Conservation (phyloP, 2,113 vertebrate genomes). For the Porphyrio hochstetteri region DNA sequence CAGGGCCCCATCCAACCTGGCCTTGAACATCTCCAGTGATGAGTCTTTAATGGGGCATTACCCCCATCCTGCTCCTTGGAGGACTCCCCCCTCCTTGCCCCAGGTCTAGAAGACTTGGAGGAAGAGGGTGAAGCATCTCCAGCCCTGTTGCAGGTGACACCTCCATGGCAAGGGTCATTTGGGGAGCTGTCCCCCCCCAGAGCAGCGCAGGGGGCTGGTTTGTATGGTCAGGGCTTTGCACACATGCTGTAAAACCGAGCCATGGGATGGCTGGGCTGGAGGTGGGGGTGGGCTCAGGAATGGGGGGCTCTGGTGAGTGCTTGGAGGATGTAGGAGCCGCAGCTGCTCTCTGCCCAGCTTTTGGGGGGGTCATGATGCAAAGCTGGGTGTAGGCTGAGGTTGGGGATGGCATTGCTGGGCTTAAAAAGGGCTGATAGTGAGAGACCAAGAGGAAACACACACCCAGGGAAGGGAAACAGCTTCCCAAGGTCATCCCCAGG, state of each 20-base stretch:
- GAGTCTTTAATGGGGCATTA: background rate
- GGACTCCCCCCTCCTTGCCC: background rate
- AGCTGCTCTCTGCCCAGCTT: background rate
- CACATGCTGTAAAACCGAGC: background rate
- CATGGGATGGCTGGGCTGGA: accelerated
- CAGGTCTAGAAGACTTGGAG: background rate
- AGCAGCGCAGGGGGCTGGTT: background rate
- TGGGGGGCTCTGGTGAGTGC: background rate
- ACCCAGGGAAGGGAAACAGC: background rate
- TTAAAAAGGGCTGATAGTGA: background rate
- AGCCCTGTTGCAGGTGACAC: background rate
- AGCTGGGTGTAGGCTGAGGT: accelerated
- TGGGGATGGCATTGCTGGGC: background rate
- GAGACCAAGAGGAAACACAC: background rate
- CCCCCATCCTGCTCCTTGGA: background rate
- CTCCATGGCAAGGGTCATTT: background rate
- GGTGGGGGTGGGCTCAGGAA: background rate
- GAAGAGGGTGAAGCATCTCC: background rate
- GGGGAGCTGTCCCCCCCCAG: background rate
- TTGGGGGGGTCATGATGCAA: background rate
- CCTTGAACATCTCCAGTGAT: no score
- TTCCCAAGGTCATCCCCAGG: background rate
- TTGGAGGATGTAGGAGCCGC: background rate
- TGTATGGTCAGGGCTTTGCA: background rate
- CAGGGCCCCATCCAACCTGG: no score